A percentile compares a stretch with the other conserved stretches of the same genome.
Evolutionary conservation across 2,888 invertebrate species (phyloP).

Genomic region (Mystacides longicornis): DNA sequence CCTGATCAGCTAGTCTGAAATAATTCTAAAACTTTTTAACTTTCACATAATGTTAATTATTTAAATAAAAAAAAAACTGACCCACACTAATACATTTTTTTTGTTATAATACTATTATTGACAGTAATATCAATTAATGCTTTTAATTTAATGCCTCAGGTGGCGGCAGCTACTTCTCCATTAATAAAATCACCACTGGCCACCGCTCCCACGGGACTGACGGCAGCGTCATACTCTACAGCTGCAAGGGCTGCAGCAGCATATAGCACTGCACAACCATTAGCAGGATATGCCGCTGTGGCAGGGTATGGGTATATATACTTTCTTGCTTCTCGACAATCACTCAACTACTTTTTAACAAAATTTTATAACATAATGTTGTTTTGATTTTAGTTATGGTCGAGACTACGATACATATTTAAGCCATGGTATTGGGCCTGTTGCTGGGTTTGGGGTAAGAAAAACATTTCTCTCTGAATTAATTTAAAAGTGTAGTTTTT

Average conservation of each 20-base stretch:
- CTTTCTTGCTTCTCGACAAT: neutral
- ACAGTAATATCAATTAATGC: too few relatives aligned
- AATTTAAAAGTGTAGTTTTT: too few relatives aligned
- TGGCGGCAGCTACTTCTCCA: slow-evolving; percentile 59
- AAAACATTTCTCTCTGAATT: neutral
- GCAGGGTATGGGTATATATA: slow-evolving; percentile 49
- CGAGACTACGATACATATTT: slow-evolving; percentile 92
- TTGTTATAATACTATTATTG: too few relatives aligned
- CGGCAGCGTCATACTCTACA: slow-evolving; percentile 80
- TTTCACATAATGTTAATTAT: too few relatives aligned
- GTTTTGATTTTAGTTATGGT: slow-evolving; percentile 60
- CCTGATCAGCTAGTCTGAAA: too few relatives aligned
- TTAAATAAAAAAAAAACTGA: too few relatives aligned
- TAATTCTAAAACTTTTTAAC: too few relatives aligned
- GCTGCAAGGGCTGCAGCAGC: slow-evolving; percentile 79
- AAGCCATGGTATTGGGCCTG: slow-evolving; percentile 92
- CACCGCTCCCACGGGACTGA: slow-evolving; percentile 77
- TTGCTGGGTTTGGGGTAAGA: slow-evolving; percentile 92
- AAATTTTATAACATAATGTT: neutral
- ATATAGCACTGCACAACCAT: slow-evolving; percentile 60
- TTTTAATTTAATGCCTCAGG: slow-evolving; percentile 10
- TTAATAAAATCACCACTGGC: slow-evolving; percentile 78
- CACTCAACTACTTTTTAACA: neutral
- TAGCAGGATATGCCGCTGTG: slow-evolving; percentile 66
- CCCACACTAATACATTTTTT: too few relatives aligned